These are phyloP conservation scores for Rhyacichthys aspro DNA, from an alignment of 2,797 vertebrate genomes.

Conservation along the genomic window DNA sequence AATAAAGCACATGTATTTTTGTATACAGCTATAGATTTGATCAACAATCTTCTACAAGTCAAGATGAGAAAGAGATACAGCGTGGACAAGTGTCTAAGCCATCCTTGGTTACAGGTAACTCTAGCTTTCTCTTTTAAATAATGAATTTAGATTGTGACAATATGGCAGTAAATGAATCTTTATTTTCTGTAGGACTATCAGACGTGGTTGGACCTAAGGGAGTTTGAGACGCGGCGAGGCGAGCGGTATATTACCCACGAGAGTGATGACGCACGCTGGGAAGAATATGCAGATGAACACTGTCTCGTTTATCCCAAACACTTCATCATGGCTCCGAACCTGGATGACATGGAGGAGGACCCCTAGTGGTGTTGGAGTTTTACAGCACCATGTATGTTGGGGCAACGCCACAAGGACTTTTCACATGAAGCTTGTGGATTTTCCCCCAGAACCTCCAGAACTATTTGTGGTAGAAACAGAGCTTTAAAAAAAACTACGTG, in stretches of 20 bases:
- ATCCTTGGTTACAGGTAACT: conserved; percentile 96
- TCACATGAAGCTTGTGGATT: conserved; percentile 46
- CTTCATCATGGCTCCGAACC: conserved; percentile 98
- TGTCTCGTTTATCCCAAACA: conserved; percentile 92
- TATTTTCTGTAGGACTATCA: conserved; percentile 89
- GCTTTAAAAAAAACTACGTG: conserved; percentile 35
- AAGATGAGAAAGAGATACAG: conserved; percentile 99
- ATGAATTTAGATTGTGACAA: neutral
- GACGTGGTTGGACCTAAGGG: conserved; percentile 97
- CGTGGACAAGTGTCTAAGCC: conserved; percentile 98
- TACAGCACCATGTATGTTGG: conserved; percentile 29
- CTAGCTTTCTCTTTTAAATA: neutral
- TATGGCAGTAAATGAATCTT: neutral
- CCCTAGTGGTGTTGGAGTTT: conserved; percentile 77
- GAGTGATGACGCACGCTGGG: conserved; percentile 97
- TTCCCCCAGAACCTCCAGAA: conserved; percentile 51
- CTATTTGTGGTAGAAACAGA: conserved; percentile 60
- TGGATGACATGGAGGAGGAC: conserved; percentile 99
- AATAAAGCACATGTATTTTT: neutral
- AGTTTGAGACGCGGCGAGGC: conserved; percentile 95
- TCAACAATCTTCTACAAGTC: conserved; percentile 98
- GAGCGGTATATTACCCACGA: conserved; percentile 99
- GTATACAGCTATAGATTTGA: conserved; percentile 91
- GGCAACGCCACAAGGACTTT: conserved; percentile 37
- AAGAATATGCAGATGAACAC: conserved; percentile 91